Conservation (phyloP, 2,113 vertebrate species). For the Hippolais icterina region DNA sequence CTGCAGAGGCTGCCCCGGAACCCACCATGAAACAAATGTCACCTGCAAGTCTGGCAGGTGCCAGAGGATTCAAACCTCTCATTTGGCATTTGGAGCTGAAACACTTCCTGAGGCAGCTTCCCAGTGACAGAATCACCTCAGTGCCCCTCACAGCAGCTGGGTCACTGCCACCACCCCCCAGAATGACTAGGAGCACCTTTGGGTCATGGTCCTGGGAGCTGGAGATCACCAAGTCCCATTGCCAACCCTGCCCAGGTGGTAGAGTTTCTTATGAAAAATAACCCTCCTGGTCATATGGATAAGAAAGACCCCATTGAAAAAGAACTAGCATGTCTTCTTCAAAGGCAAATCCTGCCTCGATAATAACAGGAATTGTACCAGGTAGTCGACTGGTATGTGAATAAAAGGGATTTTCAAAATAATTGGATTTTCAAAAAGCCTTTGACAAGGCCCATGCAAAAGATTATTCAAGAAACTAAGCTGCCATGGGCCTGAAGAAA, state of each 20-base stretch:
- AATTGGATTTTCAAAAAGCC: neutral
- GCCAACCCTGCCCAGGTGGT: neutral
- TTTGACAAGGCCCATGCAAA: neutral
- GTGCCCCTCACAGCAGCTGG: neutral
- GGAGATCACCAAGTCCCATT: neutral
- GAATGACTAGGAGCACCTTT: neutral
- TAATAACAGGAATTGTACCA: neutral
- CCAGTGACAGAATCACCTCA: rapidly evolving
- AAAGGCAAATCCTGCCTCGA: neutral
- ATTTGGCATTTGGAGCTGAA: neutral
- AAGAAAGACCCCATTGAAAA: neutral
- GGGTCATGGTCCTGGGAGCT: neutral
- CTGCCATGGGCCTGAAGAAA: neutral
- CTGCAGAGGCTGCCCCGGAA: neutral
- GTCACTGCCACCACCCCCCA: neutral
- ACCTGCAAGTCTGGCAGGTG: rapidly evolving
- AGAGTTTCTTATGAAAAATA: neutral
- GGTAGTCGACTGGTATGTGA: neutral
- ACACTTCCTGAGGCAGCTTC: neutral
- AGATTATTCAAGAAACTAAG: neutral
- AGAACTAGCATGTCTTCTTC: neutral
- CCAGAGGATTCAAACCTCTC: neutral
- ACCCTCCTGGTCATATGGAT: neutral
- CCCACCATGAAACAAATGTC: rapidly evolving
- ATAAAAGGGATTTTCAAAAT: neutral